phyloP scores from a whole-genome alignment of 92 coral and sea anemone species.

The Metridium senile region DNA sequence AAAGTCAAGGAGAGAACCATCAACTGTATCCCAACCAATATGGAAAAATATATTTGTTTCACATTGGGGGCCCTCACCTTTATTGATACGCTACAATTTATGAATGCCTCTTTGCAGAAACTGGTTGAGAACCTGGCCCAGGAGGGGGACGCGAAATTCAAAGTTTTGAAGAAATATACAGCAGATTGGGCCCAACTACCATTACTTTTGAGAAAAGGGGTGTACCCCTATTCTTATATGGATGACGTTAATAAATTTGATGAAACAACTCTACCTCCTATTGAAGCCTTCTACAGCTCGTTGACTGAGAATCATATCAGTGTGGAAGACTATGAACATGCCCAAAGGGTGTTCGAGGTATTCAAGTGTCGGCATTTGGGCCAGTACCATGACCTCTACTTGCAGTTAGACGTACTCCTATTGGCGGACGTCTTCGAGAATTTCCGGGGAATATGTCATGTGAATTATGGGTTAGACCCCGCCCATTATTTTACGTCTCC shows the following conservation, averaged over 20 bases:
- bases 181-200: slow-evolving; percentile 6
- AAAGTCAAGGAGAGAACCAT: slow-evolving; percentile 37
- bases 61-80: slow-evolving; percentile 35
- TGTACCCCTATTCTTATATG: slow-evolving; percentile 20
- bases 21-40: slow-evolving; percentile 67
- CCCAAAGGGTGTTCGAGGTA: slow-evolving; percentile 20
- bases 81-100: slow-evolving; percentile 47
- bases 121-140: slow-evolving; percentile 31
- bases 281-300: slow-evolving; percentile 33
- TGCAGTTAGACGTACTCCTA: slow-evolving; percentile 35
- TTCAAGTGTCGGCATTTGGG: slow-evolving; percentile 30
- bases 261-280: slow-evolving; percentile 29
- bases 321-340: slow-evolving; percentile 41
- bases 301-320: slow-evolving; percentile 35
- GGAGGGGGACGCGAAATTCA: slow-evolving; percentile 8
- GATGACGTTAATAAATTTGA: slow-evolving; percentile 21
- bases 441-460: slow-evolving; percentile 44
- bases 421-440: slow-evolving; percentile 43
- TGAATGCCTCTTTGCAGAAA: slow-evolving; percentile 39
- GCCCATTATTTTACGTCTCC: slow-evolving; percentile 32
- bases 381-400: slow-evolving; percentile 51
- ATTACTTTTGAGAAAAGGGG: slow-evolving; percentile 25
- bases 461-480: slow-evolving; percentile 38
- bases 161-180: slow-evolving; percentile 5
- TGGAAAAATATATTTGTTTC: slow-evolving; percentile 61